Percentiles rank a stretch among this genome's conserved stretches.
Conservation (phyloP, 64 coral and sea anemone species). For the Actinia tenebrosa region DNA sequence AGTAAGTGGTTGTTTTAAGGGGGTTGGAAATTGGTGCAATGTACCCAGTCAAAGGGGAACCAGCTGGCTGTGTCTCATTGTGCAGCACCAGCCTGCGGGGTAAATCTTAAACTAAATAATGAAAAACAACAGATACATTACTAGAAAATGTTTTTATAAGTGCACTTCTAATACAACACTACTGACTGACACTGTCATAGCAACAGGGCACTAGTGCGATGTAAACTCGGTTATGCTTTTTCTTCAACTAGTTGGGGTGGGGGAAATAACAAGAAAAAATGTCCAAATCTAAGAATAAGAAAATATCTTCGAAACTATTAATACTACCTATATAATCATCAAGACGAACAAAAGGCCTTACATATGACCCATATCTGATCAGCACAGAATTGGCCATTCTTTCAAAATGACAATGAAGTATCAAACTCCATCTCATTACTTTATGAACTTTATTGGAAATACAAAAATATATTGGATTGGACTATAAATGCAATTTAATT, state of each 20-base stretch:
- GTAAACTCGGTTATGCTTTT: slow-evolving; percentile 3
- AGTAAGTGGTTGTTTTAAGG: too few relatives aligned
- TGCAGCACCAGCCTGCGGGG: background rate
- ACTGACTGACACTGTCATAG: background rate
- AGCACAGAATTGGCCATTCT: background rate
- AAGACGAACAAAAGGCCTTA: background rate
- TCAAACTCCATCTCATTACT: background rate
- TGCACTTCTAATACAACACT: slow-evolving; percentile 16
- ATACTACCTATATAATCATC: background rate
- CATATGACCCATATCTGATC: background rate
- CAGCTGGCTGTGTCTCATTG: too few relatives aligned
- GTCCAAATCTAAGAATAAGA: background rate
- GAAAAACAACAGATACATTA: background rate
- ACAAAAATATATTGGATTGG: slow-evolving; percentile 18
- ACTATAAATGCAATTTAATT: slow-evolving; percentile 12
- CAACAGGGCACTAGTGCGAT: background rate
- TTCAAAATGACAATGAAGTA: background rate
- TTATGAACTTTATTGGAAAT: slow-evolving; percentile 4
- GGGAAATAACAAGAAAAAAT: background rate
- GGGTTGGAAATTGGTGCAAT: too few relatives aligned
- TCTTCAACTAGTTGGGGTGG: background rate
- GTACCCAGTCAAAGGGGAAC: too few relatives aligned
- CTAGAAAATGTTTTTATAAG: background rate
- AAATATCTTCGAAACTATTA: background rate
- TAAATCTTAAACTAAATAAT: background rate